Percentiles rank a stretch among this genome's conserved stretches.
phyloP scores from a whole-genome alignment of 2,888 invertebrate species.

The Nematopogon swammerdamellus region DNA sequence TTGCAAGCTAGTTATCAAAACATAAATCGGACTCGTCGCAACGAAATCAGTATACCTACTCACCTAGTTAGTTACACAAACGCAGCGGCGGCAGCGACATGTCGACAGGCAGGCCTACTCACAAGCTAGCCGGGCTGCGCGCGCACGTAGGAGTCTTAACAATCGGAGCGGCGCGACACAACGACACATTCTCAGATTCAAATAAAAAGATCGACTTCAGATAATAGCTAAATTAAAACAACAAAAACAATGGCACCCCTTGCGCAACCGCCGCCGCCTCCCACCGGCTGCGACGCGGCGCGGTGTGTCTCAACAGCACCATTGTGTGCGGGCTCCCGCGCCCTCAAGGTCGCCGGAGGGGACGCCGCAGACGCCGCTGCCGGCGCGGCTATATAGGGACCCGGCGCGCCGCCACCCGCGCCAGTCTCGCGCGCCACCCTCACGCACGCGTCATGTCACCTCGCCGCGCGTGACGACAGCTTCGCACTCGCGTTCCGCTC shows the following conservation, averaged over 20 bases:
- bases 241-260: slow-evolving; percentile 36
- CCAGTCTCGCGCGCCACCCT: not conserved
- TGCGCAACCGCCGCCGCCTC: slow-evolving; percentile 36
- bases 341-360: slow-evolving; percentile 2
- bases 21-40: no score
- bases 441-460: slow-evolving; percentile 1
- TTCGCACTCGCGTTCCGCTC: not conserved
- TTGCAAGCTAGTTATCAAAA: no score
- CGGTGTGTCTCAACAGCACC: slow-evolving; percentile 2
- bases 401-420: slow-evolving; percentile 1
- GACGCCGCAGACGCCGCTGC: slow-evolving; percentile 1
- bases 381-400: not conserved
- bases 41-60: no score
- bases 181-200: not conserved
- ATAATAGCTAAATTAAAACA: not conserved
- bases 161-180: not conserved
- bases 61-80: no score
- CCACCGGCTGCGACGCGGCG: not conserved
- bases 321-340: slow-evolving; percentile 1
- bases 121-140: no score
- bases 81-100: not conserved
- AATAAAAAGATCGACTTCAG: not conserved
- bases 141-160: not conserved
- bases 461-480: not conserved
- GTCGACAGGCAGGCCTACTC: not conserved